These are phyloP conservation scores for Mandrillus leucophaeus DNA, from an alignment of 2,113 vertebrate species.

Conservation along the genomic window DNA sequence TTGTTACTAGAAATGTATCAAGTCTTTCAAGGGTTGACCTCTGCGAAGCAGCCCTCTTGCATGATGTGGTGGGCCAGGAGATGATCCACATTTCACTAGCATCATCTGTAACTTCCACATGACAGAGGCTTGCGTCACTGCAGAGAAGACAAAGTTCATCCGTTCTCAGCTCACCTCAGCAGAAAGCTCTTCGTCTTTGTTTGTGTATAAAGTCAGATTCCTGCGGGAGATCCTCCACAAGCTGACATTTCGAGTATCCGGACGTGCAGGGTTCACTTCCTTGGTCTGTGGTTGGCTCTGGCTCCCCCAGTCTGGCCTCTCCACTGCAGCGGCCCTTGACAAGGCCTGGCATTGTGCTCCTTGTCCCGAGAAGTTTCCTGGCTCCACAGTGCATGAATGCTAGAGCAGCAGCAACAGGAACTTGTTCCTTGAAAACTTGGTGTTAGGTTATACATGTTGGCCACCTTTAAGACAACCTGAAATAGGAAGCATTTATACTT, in stretches of 20 bases:
- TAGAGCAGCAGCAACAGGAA: neutral
- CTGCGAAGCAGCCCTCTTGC: neutral
- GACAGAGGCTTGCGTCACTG: neutral
- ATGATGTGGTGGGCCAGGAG: neutral
- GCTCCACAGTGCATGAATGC: neutral
- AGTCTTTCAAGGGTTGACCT: neutral
- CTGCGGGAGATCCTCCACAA: neutral
- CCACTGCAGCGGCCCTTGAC: neutral
- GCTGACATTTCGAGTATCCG: slow-evolving; percentile 56
- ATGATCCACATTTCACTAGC: neutral
- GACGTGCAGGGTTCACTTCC: slow-evolving; percentile 43
- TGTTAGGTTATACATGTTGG: slow-evolving; percentile 13
- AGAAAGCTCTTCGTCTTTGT: neutral
- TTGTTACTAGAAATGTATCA: neutral
- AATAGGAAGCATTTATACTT: neutral
- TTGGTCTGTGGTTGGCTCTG: slow-evolving; percentile 42
- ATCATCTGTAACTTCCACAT: neutral
- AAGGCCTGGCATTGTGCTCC: slow-evolving; percentile 53
- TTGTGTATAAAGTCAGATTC: slow-evolving; percentile 19
- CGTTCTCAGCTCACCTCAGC: neutral
- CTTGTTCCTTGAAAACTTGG: slow-evolving; percentile 58
- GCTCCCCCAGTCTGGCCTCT: neutral
- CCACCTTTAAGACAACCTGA: neutral
- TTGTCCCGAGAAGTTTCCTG: slow-evolving; percentile 62
- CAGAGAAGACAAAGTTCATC: neutral